phyloP scores from a whole-genome alignment of 2,888 invertebrate genomes.

The Yponomeuta malinellus region DNA sequence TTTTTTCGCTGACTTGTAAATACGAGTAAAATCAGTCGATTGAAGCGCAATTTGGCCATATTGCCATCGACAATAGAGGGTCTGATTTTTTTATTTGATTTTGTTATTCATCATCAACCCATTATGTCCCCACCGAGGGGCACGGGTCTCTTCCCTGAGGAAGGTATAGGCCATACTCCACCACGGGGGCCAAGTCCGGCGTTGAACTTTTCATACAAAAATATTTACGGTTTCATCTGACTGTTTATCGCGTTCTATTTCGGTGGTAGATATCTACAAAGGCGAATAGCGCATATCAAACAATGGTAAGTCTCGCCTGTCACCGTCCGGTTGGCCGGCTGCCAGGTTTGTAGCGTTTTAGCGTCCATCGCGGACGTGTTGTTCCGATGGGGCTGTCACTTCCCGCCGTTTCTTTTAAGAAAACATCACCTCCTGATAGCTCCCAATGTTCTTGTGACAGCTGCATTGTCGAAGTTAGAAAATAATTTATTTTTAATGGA shows the following conservation, averaged over 20 bases:
- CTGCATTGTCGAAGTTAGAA: slow-evolving; percentile 13
- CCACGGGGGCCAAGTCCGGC: too few relatives aligned
- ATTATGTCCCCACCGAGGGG: too few relatives aligned
- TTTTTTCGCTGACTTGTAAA: too few relatives aligned
- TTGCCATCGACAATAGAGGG: too few relatives aligned
- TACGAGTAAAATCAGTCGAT: too few relatives aligned
- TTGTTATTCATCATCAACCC: background rate
- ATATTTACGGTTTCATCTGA: background rate
- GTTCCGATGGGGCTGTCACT: slow-evolving; percentile 9
- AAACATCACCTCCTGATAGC: slow-evolving; percentile 2
- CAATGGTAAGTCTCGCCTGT: background rate
- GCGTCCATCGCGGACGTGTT: background rate
- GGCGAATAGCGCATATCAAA: background rate
- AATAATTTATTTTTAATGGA: background rate
- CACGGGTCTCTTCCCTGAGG: too few relatives aligned
- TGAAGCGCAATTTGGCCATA: too few relatives aligned
- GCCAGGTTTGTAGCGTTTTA: slow-evolving; percentile 9
- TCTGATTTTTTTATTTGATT: background rate
- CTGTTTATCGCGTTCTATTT: background rate
- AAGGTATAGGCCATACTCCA: too few relatives aligned
- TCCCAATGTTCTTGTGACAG: slow-evolving; percentile 10
- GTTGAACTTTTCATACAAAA: background rate
- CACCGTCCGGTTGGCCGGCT: background rate
- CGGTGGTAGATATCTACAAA: background rate
- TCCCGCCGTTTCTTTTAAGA: slow-evolving; percentile 1